Evolutionary conservation across 2,888 invertebrate genomes (phyloP).

Genomic region (Pristionchus entomophagus): DNA sequence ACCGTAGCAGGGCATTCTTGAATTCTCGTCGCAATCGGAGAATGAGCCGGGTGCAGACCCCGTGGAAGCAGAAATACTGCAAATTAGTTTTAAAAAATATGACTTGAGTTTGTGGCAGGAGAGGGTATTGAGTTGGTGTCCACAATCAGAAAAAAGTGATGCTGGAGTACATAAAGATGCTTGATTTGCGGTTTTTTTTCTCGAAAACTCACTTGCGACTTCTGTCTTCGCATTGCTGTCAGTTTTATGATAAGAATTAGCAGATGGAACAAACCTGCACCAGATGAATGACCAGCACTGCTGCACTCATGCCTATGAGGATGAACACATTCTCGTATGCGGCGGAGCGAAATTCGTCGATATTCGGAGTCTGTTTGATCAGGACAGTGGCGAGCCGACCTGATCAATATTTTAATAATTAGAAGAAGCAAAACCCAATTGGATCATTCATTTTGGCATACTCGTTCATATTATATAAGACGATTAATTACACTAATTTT

Average conservation of each 20-base stretch:
- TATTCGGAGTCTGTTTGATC: constrained; percentile 53
- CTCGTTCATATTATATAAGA: no score
- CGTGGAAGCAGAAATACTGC: constrained; percentile 69
- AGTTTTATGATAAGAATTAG: background rate
- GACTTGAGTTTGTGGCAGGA: background rate
- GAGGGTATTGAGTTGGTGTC: no score
- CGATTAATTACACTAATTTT: no score
- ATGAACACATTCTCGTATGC: constrained; percentile 70
- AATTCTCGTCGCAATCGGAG: constrained; percentile 60
- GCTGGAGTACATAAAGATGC: no score
- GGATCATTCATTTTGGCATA: background rate
- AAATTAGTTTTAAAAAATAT: no score
- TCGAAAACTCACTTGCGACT: no score
- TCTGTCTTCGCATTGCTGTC: background rate
- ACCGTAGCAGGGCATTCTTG: constrained; percentile 60
- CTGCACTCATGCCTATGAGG: constrained; percentile 67
- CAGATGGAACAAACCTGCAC: constrained; percentile 56
- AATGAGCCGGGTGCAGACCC: constrained; percentile 64
- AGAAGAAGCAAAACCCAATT: no score
- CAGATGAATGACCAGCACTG: constrained; percentile 62
- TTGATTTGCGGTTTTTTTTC: background rate
- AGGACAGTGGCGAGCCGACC: constrained; percentile 67
- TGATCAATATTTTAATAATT: no score
- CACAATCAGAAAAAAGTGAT: no score
- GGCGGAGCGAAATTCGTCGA: constrained; percentile 58